These are phyloP conservation scores for Heliconius congener DNA, from an alignment of 1,140 invertebrate species.

Conservation along the genomic window DNA sequence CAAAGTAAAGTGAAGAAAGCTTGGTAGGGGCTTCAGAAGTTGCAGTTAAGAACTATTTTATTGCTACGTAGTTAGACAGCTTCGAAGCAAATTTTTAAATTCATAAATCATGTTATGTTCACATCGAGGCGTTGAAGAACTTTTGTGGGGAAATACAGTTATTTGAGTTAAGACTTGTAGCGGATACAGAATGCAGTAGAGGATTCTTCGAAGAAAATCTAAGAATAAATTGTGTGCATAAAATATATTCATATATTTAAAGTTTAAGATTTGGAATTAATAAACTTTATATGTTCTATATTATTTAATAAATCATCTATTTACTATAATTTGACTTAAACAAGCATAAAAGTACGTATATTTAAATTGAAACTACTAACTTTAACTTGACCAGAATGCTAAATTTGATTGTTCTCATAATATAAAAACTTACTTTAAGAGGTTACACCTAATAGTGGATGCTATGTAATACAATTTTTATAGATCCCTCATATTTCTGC, in stretches of 20 bases:
- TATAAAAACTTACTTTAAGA: not conserved
- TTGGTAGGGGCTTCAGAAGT: constrained; percentile 8
- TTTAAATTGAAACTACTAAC: not conserved
- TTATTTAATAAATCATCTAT: not conserved
- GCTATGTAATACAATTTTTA: constrained; percentile 58
- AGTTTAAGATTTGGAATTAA: not conserved
- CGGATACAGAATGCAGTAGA: constrained; percentile 35
- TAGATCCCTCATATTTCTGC: constrained; percentile 68
- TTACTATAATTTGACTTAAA: too few relatives aligned
- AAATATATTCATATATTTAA: constrained; percentile 17
- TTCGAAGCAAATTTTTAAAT: constrained; percentile 42
- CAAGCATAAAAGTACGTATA: not conserved
- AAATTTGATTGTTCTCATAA: not conserved
- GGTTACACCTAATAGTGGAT: constrained; percentile 45
- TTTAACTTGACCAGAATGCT: not conserved
- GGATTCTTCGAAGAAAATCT: constrained; percentile 24
- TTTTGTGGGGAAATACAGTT: constrained; percentile 44
- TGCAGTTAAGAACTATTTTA: constrained; percentile 35
- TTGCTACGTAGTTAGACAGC: constrained; percentile 36
- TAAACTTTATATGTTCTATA: not conserved
- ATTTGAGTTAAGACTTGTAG: constrained; percentile 43
- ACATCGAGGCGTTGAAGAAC: constrained; percentile 41
- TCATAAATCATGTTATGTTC: constrained; percentile 44
- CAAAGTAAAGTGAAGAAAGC: not conserved
- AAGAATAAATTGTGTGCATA: constrained; percentile 21